Base-by-base conservation (phyloP, 2,113 vertebrate species). In the Calidris pygmaea region DNA sequence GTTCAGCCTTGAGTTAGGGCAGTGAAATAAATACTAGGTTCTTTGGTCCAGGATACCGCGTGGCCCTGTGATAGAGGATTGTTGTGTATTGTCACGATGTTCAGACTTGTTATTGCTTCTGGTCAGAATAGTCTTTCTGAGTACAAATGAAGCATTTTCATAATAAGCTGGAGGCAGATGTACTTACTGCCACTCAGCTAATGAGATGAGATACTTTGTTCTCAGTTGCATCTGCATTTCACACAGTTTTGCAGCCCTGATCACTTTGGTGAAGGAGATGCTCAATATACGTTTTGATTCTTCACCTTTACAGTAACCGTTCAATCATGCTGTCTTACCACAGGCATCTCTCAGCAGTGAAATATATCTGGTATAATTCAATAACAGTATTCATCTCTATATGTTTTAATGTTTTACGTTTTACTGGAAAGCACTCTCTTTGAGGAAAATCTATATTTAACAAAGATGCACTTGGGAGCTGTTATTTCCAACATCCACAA, bases 401-500 rank as follows among this genome's bases (percentile, higher is more conserved):
- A 17, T 50, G 1, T 73, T 93, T 73, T 41, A 65, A 60, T 66
- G 55, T 53, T 90, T 73, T 62, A 0, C 0, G 0, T 80, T 84
- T 92, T 94, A 65, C 84, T 78, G 76, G 66, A 88, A 92, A 72
- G 56, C 58, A 55, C 41, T n/a, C 3, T 83, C 26, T 82, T 65
- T 75, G 62, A 75, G 24, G 52, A 87, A 78, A 85, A 65, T 65
- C 53, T 86, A 0, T 84, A 62, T 93, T 93, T 84, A 67, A 67
- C 24, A 27, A 52, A 73, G 63, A n/a, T 74, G 29, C 73, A 9
- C 52, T 84, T 52, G 47, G 50, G 68, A 90, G 48, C 52, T 80
- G 72, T 3, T 95, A 34, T 78, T 89, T 89, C 79, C 66, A 79
- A 53, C 32, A 50, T 7, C 55, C 41, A 52, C 16, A 41, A 65